These are phyloP conservation scores for Lypha dubia DNA, from an alignment of 2,888 invertebrate species.

Conservation along the genomic window DNA sequence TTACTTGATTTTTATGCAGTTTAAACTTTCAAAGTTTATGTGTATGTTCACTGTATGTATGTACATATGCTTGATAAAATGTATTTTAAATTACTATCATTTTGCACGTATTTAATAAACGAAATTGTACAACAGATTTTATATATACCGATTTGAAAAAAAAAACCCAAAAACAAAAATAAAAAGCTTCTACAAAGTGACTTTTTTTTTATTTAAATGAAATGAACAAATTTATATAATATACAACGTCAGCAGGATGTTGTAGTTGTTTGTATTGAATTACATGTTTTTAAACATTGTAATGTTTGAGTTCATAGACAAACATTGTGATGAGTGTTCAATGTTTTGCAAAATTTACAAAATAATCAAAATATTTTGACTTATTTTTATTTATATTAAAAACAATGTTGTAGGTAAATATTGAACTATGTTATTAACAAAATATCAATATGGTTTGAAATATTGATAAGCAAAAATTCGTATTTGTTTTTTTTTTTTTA, in stretches of 20 bases:
- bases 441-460: background rate
- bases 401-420: slow-evolving; percentile 1
- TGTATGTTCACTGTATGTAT: slow-evolving; percentile 7
- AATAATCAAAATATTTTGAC: slow-evolving; percentile 7
- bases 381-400: slow-evolving; percentile 4
- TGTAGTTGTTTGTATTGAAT: slow-evolving; percentile 7
- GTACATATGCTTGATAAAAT: slow-evolving; percentile 38
- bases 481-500: background rate
- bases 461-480: slow-evolving; percentile 1
- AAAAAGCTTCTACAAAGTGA: background rate
- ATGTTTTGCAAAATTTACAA: background rate
- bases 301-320: background rate
- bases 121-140: slow-evolving; percentile 57
- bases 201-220: background rate
- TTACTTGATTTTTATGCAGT: background rate
- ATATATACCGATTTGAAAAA: slow-evolving; percentile 43
- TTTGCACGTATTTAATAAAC: slow-evolving; percentile 70
- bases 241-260: background rate
- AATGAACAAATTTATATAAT: background rate
- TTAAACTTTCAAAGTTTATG: too few relatives aligned
- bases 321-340: background rate
- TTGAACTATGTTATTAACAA: background rate
- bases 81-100: slow-evolving; percentile 61
- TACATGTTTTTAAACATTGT: slow-evolving; percentile 2
- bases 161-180: too few relatives aligned